Base-by-base conservation (phyloP, 2,797 vertebrate species). In the Hypotaenidia okinawae region DNA sequence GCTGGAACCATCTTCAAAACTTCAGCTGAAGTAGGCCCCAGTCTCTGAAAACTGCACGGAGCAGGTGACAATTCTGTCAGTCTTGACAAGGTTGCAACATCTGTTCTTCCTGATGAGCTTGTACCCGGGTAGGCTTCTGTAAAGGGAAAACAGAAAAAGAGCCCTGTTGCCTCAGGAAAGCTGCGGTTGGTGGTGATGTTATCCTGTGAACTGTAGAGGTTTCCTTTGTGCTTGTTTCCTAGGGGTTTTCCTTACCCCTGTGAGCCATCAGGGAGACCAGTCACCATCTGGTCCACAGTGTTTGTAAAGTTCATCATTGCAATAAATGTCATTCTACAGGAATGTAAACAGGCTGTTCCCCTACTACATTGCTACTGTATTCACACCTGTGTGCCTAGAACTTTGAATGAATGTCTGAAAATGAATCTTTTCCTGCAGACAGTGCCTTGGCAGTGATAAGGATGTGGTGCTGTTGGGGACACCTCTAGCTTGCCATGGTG, bases 251-350 rank as follows among this genome's bases (percentile, higher is more conserved):
- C 72, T 67, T 89, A 33, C 78, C 78, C 55, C 51, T 5, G 3
- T 17, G 47, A 59, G 39, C 85, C 30, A 23, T 80, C 82, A 72
- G 32, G 83, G 47, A 69, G 35, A 55, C 51, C 3, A 1, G 25
- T 51, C 0, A 0, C 82, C 90, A 94, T 84, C 87, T 89, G 93
- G 75, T 58, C 63, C 57, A 24, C 73, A 84, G 67, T 37, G 33
- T 79, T 81, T 75, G 84, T 84, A 66, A 94, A 87, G 82, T 94
- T 94, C 94, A 93, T 68, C 0, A 0, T 33, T 69, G 84, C 79
- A 85, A 32, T 93, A 89, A 95, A 84, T 91, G 63, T 89, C 70
- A 62, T 49, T 72, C 63, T 68, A 22, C 62, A 64, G 49, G 37
- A 82, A 72, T 32, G 70, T 32, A 75, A 90, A 68, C 58, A 86